phyloP scores from a whole-genome alignment of 2,888 invertebrate species.

The Linnaemya vulpina region DNA sequence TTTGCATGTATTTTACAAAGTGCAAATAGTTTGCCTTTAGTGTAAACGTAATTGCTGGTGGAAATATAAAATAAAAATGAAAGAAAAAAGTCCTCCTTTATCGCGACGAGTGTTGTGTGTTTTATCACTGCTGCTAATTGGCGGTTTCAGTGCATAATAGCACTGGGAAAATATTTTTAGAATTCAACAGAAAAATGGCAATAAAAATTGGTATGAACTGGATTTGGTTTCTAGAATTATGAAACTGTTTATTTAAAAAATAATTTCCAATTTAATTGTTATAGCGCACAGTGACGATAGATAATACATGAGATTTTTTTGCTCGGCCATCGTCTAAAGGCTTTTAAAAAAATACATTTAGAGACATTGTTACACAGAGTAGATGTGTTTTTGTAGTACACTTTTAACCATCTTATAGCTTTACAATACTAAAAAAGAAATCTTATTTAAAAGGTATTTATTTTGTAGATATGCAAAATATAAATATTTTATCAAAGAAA shows the following conservation, averaged over 20 bases:
- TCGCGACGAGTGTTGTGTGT: conserved; percentile 71
- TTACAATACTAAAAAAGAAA: too few relatives aligned
- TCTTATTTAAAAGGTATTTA: too few relatives aligned
- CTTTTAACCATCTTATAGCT: too few relatives aligned
- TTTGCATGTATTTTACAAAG: not conserved
- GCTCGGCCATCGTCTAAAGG: too few relatives aligned
- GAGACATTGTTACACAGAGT: too few relatives aligned
- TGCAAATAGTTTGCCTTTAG: not conserved
- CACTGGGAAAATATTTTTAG: conserved; percentile 38
- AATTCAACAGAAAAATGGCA: not conserved
- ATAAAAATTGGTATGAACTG: not conserved
- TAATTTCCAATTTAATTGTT: conserved; percentile 16
- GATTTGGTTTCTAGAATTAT: conserved; percentile 20
- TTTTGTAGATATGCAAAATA: too few relatives aligned
- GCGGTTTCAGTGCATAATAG: conserved; percentile 56
- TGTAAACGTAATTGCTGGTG: not conserved
- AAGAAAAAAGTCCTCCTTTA: conserved; percentile 51
- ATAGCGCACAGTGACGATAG: not conserved
- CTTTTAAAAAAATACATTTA: too few relatives aligned
- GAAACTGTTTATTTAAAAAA: conserved; percentile 5
- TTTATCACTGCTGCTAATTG: conserved; percentile 72
- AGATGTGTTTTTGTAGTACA: too few relatives aligned
- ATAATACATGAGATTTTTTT: too few relatives aligned
- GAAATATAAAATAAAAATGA: not conserved
- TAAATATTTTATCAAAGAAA: too few relatives aligned